Percentiles rank a stretch among this genome's conserved stretches.
These are phyloP conservation scores for Notarius lentiginosus DNA, from an alignment of 2,113 vertebrate genomes.

Conservation along the genomic window DNA sequence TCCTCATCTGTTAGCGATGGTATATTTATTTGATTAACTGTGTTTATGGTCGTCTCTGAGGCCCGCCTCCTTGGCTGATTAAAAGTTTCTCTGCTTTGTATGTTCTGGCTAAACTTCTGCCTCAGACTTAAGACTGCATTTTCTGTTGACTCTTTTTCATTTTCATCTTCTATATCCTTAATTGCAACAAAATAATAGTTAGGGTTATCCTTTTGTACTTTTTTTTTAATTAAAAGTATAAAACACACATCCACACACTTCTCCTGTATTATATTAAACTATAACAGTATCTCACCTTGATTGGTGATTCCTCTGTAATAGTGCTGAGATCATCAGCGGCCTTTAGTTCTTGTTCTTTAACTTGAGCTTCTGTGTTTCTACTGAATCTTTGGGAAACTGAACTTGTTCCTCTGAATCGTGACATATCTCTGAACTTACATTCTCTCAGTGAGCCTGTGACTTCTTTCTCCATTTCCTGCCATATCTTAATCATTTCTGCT, in stretches of 20 bases:
- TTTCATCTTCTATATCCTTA: constrained; percentile 56
- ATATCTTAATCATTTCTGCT: constrained; percentile 77
- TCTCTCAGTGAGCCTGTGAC: constrained; percentile 39
- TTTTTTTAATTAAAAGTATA: constrained; percentile 45
- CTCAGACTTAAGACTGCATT: constrained; percentile 87
- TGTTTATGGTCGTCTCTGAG: background rate
- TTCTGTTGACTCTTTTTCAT: constrained; percentile 55
- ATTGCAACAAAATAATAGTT: constrained; percentile 52
- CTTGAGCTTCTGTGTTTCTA: constrained; percentile 19
- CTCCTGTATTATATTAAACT: background rate
- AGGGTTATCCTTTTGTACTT: background rate
- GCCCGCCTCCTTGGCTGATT: constrained; percentile 37
- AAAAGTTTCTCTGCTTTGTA: constrained; percentile 68
- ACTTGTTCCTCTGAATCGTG: background rate
- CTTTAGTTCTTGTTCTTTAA: constrained; percentile 58
- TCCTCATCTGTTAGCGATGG: constrained; percentile 66
- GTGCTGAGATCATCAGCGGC: constrained; percentile 73
- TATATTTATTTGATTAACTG: constrained; percentile 36
- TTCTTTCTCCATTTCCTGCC: constrained; percentile 78
- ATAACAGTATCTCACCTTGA: constrained; percentile 36
- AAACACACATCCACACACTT: constrained; percentile 34
- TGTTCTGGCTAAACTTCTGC: constrained; percentile 85
- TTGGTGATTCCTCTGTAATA: constrained; percentile 67
- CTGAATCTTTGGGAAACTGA: constrained; percentile 32
- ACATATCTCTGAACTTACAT: constrained; percentile 24